Base-by-base conservation (phyloP, 2,888 invertebrate species). In the Watsonalla cultraria region DNA sequence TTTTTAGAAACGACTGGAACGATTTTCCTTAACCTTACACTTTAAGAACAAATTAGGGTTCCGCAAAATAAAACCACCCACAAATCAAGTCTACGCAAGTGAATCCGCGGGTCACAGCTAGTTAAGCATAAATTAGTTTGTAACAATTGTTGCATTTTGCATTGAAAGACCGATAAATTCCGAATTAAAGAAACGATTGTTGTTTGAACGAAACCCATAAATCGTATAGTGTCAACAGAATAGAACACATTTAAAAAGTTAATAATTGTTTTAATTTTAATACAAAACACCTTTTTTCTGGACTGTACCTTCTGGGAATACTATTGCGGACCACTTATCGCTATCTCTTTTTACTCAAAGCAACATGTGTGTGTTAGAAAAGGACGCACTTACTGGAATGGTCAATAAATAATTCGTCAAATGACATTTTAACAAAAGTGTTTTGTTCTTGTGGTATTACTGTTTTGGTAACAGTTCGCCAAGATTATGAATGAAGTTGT, bases 391-490 rank as follows among this genome's bases (percentile, higher is more conserved):
- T 42, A 5, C 9, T 5, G 11, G 42, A 11, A 42, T 42, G 42
- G 42, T 42, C 11, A 42, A 11, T 42, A 42, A 42, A 42, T 42
- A 42, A 11, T 11, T 11, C 42, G 11, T 42, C 5, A 42, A 42
- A 42, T 42, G 42, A 42, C 42, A 45, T 48, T 33, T 33, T 14
- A 49, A 37, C 39, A 49, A 49, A 9, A 9, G 34, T 48, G 48
- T 49, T 49, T 49, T 69, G 69, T 80, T 71, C 68, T 71, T 82
- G 86, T 66, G 85, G 85, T 84, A 68, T 70, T 70, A 70, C 75
- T 84, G 80, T 85, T 86, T 84, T 75, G 67, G 65, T 79, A 84
- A 84, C 76, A 82, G 77, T 74, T 68, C 14, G 14, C 37, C 58
- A 59, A 53, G 60, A 64, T 5, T 62, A 68, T 76, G 72, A 77